Percentiles rank a stretch among this genome's conserved stretches.
Evolutionary conservation across 2,113 vertebrate genomes (phyloP).

Genomic region (Nymphicus hollandicus): DNA sequence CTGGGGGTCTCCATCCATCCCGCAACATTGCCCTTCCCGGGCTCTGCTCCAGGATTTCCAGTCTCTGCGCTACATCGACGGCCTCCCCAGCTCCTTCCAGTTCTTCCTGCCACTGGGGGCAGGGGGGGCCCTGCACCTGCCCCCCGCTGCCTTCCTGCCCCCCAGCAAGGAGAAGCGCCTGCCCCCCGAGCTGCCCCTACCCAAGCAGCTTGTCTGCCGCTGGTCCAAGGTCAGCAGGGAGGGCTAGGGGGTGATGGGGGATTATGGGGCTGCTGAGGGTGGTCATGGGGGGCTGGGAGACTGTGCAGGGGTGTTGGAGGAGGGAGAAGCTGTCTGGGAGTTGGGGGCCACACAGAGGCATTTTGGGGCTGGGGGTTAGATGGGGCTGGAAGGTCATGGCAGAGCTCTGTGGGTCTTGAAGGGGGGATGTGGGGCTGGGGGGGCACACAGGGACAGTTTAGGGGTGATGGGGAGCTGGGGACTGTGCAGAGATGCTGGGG

Average conservation of each 20-base stretch:
- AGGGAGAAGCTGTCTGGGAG: neutral
- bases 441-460: too few species aligned
- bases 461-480: too few species aligned
- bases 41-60: slow-evolving; percentile 76
- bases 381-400: neutral
- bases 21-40: rapidly evolving
- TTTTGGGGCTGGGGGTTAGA: neutral
- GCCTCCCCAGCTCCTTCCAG: slow-evolving; percentile 86
- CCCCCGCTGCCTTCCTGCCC: slow-evolving; percentile 86
- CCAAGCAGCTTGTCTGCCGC: slow-evolving; percentile 90
- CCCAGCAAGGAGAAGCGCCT: slow-evolving; percentile 84
- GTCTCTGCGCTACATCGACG: slow-evolving; percentile 80
- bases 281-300: neutral
- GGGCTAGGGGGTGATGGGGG: neutral
- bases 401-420: neutral
- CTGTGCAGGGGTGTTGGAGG: neutral
- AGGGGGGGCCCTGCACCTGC: slow-evolving; percentile 85
- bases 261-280: too few species aligned
- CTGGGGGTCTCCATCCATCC: neutral
- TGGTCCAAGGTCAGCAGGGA: slow-evolving; percentile 87
- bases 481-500: neutral
- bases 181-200: slow-evolving; percentile 85
- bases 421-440: neutral
- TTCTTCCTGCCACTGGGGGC: slow-evolving; percentile 90
- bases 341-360: rapidly evolving